phyloP scores from a whole-genome alignment of 2,797 vertebrate genomes.

The Ceryle rudis region DNA sequence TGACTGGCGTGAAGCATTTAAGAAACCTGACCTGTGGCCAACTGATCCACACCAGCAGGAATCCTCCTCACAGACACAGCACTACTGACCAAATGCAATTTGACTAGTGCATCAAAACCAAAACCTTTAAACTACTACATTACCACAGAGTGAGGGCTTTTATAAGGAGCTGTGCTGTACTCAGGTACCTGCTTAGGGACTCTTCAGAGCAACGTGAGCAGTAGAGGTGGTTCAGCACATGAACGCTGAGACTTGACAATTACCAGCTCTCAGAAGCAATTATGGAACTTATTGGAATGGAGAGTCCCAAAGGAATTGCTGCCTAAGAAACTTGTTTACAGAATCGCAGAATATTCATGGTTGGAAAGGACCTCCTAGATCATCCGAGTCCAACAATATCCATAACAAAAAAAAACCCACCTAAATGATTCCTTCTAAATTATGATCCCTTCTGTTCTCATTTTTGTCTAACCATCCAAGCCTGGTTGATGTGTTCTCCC shows the following conservation, averaged over 20 bases:
- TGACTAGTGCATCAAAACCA: background rate
- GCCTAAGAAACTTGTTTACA: background rate
- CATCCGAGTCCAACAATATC: too few relatives aligned
- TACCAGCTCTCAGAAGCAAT: background rate
- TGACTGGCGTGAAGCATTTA: background rate
- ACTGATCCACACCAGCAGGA: background rate
- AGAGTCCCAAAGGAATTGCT: background rate
- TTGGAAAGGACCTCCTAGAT: too few relatives aligned
- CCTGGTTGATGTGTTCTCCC: fast-evolving
- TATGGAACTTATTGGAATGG: background rate
- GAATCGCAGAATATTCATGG: too few relatives aligned
- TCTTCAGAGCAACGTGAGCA: background rate
- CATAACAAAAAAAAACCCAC: too few relatives aligned
- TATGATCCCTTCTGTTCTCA: fast-evolving
- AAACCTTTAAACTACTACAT: background rate
- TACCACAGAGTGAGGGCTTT: background rate
- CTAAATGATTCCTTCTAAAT: background rate
- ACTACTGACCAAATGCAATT: background rate
- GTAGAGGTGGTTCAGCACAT: background rate
- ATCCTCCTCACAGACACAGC: background rate
- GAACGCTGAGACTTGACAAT: background rate
- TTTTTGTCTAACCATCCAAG: background rate
- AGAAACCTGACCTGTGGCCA: background rate
- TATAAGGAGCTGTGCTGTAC: background rate
- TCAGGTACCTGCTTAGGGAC: background rate